Percentiles rank a stretch among this genome's conserved stretches.
Evolutionary conservation across 23 tunicate species (phyloP).

Genomic region (Ascidia mentula): DNA sequence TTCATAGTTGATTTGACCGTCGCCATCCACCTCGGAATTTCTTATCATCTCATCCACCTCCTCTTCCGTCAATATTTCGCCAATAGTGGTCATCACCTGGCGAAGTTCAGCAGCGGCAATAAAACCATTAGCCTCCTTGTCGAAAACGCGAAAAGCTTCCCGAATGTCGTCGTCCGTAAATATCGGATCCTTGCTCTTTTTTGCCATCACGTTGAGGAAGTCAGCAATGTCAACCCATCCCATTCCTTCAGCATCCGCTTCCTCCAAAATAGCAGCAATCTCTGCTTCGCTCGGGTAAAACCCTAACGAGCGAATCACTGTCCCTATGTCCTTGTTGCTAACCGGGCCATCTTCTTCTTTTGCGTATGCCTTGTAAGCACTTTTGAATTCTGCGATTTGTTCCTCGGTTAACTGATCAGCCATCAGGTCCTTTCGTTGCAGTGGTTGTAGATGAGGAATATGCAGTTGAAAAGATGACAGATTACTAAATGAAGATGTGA

Average conservation of each 20-base stretch:
- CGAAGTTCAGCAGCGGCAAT: conserved; percentile 55
- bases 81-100: conserved; percentile 38
- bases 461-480: too few species aligned
- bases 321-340: conserved; percentile 41
- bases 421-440: not conserved
- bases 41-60: conserved; percentile 57
- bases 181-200: conserved; percentile 35
- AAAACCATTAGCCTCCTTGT: conserved; percentile 51
- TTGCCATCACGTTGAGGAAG: conserved; percentile 48
- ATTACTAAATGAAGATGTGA: too few species aligned
- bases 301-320: conserved; percentile 42
- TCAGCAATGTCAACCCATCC: conserved; percentile 69
- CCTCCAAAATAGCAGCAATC: conserved; percentile 34
- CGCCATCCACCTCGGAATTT: conserved; percentile 62
- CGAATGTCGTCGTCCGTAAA: conserved; percentile 33
- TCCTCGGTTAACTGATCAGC: conserved; percentile 41
- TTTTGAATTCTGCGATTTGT: conserved; percentile 59
- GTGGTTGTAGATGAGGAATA: too few species aligned
- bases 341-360: conserved; percentile 56
- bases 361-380: conserved; percentile 44
- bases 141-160: conserved; percentile 48
- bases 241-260: conserved; percentile 62
- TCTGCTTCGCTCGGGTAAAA: conserved; percentile 56
- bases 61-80: conserved; percentile 37
- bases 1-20: conserved; percentile 61